A percentile compares a stretch with the other conserved stretches of the same genome.
Evolutionary conservation across 2,888 invertebrate species (phyloP).

Genomic region (Euplexia lucipara): DNA sequence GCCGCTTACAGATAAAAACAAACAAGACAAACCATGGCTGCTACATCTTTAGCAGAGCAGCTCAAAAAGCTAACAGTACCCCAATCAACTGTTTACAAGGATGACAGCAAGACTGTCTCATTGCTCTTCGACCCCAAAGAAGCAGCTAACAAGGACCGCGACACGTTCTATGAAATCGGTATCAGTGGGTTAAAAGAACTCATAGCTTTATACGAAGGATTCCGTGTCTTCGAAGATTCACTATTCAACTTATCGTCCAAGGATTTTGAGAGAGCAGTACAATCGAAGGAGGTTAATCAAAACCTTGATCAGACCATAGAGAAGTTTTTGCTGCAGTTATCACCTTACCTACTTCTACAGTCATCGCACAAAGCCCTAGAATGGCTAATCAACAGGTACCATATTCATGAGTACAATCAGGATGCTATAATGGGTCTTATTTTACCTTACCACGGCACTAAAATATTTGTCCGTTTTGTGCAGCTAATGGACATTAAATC

Average conservation of each 20-base stretch:
- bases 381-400: slow-evolving; percentile 98
- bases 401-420: slow-evolving; percentile 97
- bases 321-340: slow-evolving; percentile 95
- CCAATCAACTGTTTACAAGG: slow-evolving; percentile 93
- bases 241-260: slow-evolving; percentile 95
- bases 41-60: slow-evolving; percentile 95
- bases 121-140: slow-evolving; percentile 97
- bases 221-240: slow-evolving; percentile 93
- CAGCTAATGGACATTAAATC: slow-evolving; percentile 94
- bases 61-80: slow-evolving; percentile 94
- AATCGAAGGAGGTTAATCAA: slow-evolving; percentile 94
- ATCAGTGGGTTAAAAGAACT: slow-evolving; percentile 96
- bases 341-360: slow-evolving; percentile 97
- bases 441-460: slow-evolving; percentile 98
- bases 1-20: slow-evolving; percentile 29
- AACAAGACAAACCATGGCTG: slow-evolving; percentile 72
- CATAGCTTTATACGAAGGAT: slow-evolving; percentile 93
- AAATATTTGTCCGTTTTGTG: slow-evolving; percentile 95
- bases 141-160: slow-evolving; percentile 96
- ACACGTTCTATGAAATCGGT: slow-evolving; percentile 97
- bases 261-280: slow-evolving; percentile 95
- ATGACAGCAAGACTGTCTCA: slow-evolving; percentile 94
- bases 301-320: slow-evolving; percentile 94
- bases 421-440: slow-evolving; percentile 95
- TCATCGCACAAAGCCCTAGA: slow-evolving; percentile 97